Conservation (phyloP, 1,140 invertebrate species). For the Drosophila parabipectinata region DNA sequence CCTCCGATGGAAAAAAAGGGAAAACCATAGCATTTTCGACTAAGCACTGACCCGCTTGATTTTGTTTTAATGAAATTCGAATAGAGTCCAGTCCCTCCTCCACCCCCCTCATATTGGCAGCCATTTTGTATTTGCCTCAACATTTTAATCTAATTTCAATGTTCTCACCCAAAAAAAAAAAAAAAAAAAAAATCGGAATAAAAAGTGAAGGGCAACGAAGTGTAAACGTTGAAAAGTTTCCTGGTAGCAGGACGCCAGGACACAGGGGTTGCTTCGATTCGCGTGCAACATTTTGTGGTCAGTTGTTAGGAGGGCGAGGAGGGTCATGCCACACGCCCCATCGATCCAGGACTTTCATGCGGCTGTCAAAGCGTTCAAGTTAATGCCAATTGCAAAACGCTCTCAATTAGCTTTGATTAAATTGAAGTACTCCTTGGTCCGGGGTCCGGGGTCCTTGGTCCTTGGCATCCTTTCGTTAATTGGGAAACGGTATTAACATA, state of each 20-base stretch:
- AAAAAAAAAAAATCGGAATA: not conserved
- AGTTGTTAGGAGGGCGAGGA: constrained; percentile 11
- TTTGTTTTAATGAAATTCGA: constrained; percentile 58
- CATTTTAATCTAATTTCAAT: constrained; percentile 70
- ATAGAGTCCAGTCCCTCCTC: constrained; percentile 10
- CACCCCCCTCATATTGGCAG: constrained; percentile 21
- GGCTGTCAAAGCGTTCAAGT: constrained; percentile 58
- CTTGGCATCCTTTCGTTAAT: not conserved
- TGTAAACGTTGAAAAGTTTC: constrained; percentile 49
- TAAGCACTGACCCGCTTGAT: constrained; percentile 18
- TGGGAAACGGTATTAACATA: constrained; percentile 26
- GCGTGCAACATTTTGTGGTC: constrained; percentile 46
- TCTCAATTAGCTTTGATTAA: constrained; percentile 70
- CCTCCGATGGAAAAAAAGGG: not conserved
- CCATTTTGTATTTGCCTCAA: constrained; percentile 59
- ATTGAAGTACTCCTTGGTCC: constrained; percentile 17
- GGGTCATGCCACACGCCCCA: not conserved
- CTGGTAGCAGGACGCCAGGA: not conserved
- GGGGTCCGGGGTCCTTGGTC: too few relatives aligned
- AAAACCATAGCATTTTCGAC: not conserved
- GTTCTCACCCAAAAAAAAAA: constrained; percentile 30
- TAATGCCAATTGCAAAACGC: constrained; percentile 51
- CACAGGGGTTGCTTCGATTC: constrained; percentile 1
- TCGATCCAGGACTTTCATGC: not conserved
- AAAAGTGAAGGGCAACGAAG: constrained; percentile 26